Evolutionary conservation across 2,888 invertebrate genomes (phyloP).

Genomic region (Spialia ferax): DNA sequence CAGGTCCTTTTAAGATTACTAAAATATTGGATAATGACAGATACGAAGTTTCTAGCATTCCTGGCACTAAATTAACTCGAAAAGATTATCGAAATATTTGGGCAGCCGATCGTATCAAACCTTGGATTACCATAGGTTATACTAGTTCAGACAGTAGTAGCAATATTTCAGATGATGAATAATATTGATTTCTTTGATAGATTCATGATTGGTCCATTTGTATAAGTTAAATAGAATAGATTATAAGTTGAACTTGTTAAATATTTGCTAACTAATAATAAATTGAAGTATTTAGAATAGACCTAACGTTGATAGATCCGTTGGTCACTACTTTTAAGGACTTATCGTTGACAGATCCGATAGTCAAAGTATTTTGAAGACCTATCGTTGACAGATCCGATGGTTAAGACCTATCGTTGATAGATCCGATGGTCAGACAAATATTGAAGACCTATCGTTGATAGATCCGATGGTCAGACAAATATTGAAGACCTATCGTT

Average conservation of each 20-base stretch:
- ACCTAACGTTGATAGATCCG: neutral
- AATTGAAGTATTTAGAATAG: no score
- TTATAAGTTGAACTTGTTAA: no score
- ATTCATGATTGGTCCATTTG: neutral
- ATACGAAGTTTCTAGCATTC: slow-evolving; percentile 16
- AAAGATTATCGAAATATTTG: neutral
- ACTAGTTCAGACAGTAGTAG: neutral
- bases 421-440: neutral
- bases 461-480: slow-evolving; percentile 5
- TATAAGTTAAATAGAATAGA: no score
- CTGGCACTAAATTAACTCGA: slow-evolving; percentile 3
- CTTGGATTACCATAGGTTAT: neutral
- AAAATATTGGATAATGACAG: slow-evolving; percentile 15
- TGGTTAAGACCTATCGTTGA: neutral
- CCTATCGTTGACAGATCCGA: neutral
- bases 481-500: neutral
- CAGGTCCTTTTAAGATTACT: slow-evolving; percentile 16
- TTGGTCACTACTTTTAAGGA: neutral
- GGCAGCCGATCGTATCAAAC: slow-evolving; percentile 8
- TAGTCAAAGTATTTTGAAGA: neutral
- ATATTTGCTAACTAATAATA: no score
- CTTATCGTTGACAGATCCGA: slow-evolving; percentile 3
- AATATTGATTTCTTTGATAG: neutral
- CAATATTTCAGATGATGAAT: neutral
- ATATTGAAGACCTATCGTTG: neutral